These are phyloP conservation scores for Remorina albescens DNA, from an alignment of 2,797 vertebrate genomes.

Conservation along the genomic window DNA sequence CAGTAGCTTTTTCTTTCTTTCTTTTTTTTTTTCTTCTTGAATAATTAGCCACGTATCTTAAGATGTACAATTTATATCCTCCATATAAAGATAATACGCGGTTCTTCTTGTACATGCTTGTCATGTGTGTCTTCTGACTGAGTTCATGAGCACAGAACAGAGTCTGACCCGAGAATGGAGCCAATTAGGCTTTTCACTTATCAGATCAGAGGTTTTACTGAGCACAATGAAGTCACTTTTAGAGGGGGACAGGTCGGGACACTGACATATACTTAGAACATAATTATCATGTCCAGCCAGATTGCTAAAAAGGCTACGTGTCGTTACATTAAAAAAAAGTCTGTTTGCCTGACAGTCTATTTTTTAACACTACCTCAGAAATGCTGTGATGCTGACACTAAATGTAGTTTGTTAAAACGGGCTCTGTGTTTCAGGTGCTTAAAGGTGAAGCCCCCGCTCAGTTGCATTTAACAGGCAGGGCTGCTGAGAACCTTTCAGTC, in stretches of 20 bases:
- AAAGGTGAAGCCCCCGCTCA: neutral
- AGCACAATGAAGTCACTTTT: neutral
- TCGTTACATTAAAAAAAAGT: neutral
- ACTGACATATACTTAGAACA: too few species aligned
- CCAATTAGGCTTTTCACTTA: neutral
- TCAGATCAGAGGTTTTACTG: neutral
- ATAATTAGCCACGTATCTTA: neutral
- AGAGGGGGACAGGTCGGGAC: neutral
- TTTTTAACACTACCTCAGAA: too few species aligned
- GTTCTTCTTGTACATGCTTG: neutral
- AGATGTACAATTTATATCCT: neutral
- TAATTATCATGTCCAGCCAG: neutral
- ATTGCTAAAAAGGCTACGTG: neutral
- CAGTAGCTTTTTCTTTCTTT: neutral
- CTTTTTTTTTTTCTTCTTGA: neutral
- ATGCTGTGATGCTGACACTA: neutral
- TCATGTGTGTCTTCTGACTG: neutral
- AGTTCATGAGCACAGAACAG: neutral
- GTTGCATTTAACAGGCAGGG: slow-evolving; percentile 10
- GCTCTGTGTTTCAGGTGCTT: neutral
- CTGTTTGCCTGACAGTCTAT: too few species aligned
- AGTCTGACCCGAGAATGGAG: slow-evolving; percentile 14
- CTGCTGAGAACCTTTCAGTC: slow-evolving; percentile 13
- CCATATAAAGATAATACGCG: neutral
- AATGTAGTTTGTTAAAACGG: too few species aligned